These are phyloP conservation scores for Parauchenoglanis punctatus DNA, from an alignment of 2,797 vertebrate genomes.

Conservation along the genomic window DNA sequence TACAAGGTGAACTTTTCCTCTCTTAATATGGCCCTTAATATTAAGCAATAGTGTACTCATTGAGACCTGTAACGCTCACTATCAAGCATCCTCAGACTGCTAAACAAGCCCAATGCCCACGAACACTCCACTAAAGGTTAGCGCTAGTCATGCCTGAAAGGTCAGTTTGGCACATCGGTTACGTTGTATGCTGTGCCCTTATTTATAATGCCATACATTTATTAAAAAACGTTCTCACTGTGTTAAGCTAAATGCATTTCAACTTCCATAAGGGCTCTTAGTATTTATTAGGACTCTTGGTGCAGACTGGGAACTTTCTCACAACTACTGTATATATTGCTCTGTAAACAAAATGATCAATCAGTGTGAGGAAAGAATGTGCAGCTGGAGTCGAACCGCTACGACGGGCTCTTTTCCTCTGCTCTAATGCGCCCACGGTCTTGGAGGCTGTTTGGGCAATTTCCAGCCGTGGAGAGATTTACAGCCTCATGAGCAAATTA, in stretches of 20 bases:
- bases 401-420: background rate
- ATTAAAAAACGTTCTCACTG: conserved; percentile 9
- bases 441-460: background rate
- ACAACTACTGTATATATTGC: conserved; percentile 41
- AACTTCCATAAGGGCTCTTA: conserved; percentile 19
- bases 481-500: conserved; percentile 31
- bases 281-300: conserved; percentile 19
- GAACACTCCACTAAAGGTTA: conserved; percentile 47
- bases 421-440: conserved; percentile 5
- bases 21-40: background rate
- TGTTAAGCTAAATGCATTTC: conserved; percentile 23
- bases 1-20: background rate
- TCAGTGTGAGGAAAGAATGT: conserved; percentile 18
- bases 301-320: conserved; percentile 24
- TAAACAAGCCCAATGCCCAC: conserved; percentile 15
- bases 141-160: conserved; percentile 47
- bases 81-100: conserved; percentile 2
- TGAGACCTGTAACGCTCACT: conserved; percentile 1
- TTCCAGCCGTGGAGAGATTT: conserved; percentile 42
- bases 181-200: conserved; percentile 24
- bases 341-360: conserved; percentile 44
- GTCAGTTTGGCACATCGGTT: conserved; percentile 27
- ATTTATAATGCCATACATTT: conserved; percentile 48
- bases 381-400: background rate
- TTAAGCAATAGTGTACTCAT: background rate